Conservation (phyloP, 2,113 vertebrate species). For the Phyllostomus discolor region DNA sequence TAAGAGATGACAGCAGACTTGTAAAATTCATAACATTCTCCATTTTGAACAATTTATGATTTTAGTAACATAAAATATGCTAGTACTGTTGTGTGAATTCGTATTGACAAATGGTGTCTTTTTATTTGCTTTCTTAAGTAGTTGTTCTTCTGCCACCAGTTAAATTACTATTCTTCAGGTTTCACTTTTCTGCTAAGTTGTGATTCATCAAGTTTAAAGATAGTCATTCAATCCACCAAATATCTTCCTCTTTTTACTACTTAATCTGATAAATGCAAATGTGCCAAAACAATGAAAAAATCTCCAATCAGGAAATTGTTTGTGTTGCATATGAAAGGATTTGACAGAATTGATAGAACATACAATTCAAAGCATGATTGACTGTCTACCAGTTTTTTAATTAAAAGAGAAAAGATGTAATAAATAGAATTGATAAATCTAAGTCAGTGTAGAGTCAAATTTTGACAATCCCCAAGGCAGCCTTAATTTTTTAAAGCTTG, state of each 20-base stretch:
- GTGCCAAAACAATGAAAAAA: not conserved
- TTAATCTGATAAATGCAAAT: slow-evolving; percentile 29
- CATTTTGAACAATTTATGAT: not conserved
- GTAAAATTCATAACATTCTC: not conserved
- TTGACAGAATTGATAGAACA: not conserved
- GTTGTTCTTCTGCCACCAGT: not conserved
- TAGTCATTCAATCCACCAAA: not conserved
- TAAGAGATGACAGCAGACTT: not conserved
- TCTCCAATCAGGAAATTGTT: not conserved
- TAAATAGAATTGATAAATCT: slow-evolving; percentile 6
- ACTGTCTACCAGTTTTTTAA: not conserved
- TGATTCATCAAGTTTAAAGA: not conserved
- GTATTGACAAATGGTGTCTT: not conserved
- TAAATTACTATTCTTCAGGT: not conserved
- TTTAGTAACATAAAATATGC: not conserved
- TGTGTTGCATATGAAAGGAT: not conserved
- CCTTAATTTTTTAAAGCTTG: slow-evolving; percentile 9
- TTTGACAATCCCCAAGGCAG: slow-evolving; percentile 5
- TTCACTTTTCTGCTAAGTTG: slow-evolving; percentile 24
- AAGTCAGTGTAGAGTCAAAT: not conserved
- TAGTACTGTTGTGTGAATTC: not conserved
- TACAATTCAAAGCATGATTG: not conserved
- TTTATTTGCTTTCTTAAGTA: not conserved
- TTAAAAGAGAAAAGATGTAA: slow-evolving; percentile 29
- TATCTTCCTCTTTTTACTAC: not conserved